Base-by-base conservation (phyloP, 2,888 invertebrate genomes). In the Synanthedon tipuliformis region DNA sequence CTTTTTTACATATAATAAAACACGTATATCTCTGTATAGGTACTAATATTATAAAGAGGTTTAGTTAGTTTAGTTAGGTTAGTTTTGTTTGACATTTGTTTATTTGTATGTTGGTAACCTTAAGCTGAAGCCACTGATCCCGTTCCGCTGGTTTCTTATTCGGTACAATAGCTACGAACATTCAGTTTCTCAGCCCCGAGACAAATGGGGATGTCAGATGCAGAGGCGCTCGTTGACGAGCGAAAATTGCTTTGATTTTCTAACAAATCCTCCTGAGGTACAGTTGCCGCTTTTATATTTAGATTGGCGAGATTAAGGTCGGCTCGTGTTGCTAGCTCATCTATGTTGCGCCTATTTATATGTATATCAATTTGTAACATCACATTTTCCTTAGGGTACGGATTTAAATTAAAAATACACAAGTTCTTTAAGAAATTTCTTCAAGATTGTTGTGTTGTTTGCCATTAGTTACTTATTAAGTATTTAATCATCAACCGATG, bases 241-340 rank as follows among this genome's bases (percentile, higher is more conserved):
- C 68, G 71, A 66, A 71, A 75, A 76, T 76, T 69, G 73, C 72
- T 75, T 72, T 70, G 76, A 76, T 78, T 77, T 69, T 65, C 71
- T 63, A 66, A 68, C 70, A 71, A 73, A 68, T 70, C 65, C 62
- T 60, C 55, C 54, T 34, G 56, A 64, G 64, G 58, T 62, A 71
- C 66, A 64, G 66, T 67, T 65, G 60, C 60, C 61, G 55, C 61
- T 61, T 65, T 62, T 61, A 61, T 62, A 63, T 62, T 66, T 57
- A 64, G 59, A 62, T 60, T 61, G 58, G 57, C 18, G 41, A 48
- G 53, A 52, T 52, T 53, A 50, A 50, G 41, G 51, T n/a, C 52
- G 40, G 41, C 10, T 50, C 27, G 23, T 48, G 40, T 52, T 52
- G 50, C 8, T 34, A 34, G 8, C 34, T 34, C 34, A 34, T 34